These are phyloP conservation scores for Ditylenchus dipsaci DNA, from an alignment of 1,140 invertebrate genomes.

Conservation along the genomic window DNA sequence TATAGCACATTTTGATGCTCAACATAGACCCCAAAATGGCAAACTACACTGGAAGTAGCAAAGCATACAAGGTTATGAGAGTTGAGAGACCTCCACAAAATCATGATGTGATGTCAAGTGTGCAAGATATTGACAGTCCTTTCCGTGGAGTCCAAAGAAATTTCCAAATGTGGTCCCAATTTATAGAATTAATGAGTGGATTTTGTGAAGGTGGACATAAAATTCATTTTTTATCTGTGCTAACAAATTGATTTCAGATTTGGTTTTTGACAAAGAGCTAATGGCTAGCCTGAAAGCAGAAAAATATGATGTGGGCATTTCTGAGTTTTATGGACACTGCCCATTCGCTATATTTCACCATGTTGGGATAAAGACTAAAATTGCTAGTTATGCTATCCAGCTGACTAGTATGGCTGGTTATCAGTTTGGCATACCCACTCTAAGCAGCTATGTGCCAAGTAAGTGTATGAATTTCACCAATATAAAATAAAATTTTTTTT, in stretches of 20 bases:
- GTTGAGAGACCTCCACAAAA: background rate
- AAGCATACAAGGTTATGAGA: background rate
- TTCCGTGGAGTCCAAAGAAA: background rate
- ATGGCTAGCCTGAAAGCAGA: background rate
- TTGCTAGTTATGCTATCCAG: constrained; percentile 17
- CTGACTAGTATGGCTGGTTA: constrained; percentile 7
- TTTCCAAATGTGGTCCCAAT: background rate
- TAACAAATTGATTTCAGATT: background rate
- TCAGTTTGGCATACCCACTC: constrained; percentile 17
- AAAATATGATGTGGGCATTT: constrained; percentile 20
- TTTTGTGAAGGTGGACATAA: constrained; percentile 1
- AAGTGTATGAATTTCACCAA: background rate
- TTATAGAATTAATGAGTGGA: background rate
- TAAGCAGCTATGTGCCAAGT: constrained; percentile 25
- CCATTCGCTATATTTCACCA: constrained; percentile 15
- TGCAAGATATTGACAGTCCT: background rate
- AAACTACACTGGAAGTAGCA: background rate
- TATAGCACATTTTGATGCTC: constrained; percentile 8
- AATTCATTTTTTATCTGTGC: background rate
- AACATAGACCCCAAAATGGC: background rate
- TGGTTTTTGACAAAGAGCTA: constrained; percentile 5
- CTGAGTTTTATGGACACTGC: constrained; percentile 18
- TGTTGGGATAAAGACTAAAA: constrained; percentile 18
- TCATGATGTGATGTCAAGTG: background rate
- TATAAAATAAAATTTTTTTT: too few relatives aligned